Conservation (phyloP, 2,888 invertebrate species). For the Papilio gigon region DNA sequence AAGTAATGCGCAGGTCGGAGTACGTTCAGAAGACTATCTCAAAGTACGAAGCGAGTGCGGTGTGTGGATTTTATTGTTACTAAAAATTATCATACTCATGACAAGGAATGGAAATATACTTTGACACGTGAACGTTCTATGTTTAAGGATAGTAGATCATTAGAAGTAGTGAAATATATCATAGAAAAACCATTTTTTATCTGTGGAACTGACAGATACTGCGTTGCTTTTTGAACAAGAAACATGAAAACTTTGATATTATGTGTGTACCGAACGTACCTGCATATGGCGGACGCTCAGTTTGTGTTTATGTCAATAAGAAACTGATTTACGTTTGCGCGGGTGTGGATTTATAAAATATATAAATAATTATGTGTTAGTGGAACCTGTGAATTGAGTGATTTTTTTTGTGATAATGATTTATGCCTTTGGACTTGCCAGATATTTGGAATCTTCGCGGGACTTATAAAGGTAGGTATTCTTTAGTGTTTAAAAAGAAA, state of each 20-base stretch:
- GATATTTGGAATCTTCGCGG: constrained; percentile 69
- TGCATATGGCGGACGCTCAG: constrained; percentile 82
- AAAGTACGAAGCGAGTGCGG: constrained; percentile 22
- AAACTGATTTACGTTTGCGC: constrained; percentile 80
- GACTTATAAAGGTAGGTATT: constrained; percentile 78
- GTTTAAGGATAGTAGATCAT: background rate
- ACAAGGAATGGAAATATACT: background rate
- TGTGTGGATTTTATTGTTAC: background rate
- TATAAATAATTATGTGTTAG: constrained; percentile 72
- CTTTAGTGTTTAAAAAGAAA: constrained; percentile 59
- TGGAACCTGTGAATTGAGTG: constrained; percentile 75
- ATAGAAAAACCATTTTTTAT: constrained; percentile 41
- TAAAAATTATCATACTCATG: background rate
- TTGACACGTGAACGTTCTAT: background rate
- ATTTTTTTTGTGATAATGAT: constrained; percentile 77
- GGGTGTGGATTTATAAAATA: constrained; percentile 77
- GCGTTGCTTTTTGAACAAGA: constrained; percentile 46
- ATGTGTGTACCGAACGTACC: constrained; percentile 72
- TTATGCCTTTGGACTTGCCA: constrained; percentile 73
- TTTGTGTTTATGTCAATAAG: constrained; percentile 83
- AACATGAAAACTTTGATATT: constrained; percentile 49
- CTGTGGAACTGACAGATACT: constrained; percentile 49
- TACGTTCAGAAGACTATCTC: constrained; percentile 61
- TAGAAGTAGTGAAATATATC: background rate
- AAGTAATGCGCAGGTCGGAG: constrained; percentile 60